Evolutionary conservation across 2,797 vertebrate genomes (phyloP).

Genomic region (Clarias fuscus): DNA sequence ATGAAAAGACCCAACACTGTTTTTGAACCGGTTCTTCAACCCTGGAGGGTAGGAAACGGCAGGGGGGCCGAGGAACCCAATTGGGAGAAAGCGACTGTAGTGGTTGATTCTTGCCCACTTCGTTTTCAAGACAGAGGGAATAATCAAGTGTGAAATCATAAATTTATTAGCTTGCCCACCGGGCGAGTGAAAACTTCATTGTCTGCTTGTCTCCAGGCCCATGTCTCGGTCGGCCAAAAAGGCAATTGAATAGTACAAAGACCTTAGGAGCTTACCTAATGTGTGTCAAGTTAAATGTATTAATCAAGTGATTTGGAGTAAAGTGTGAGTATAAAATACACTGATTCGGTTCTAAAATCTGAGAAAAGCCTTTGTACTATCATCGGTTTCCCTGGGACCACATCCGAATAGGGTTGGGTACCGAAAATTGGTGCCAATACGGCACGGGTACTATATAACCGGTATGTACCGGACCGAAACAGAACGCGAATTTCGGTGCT

Average conservation of each 20-base stretch:
- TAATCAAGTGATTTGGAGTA: background rate
- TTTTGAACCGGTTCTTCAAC: constrained; percentile 15
- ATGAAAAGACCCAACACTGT: constrained; percentile 22
- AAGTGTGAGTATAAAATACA: background rate
- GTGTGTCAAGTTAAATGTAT: background rate
- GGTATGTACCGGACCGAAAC: no score
- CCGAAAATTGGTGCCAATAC: no score
- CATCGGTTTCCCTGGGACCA: no score
- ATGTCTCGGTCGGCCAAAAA: background rate
- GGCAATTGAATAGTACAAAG: background rate
- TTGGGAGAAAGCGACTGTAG: background rate
- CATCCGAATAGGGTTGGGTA: background rate
- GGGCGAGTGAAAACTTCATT: background rate
- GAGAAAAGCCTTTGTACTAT: background rate
- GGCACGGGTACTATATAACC: no score
- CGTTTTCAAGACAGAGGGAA: background rate
- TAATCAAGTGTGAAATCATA: constrained; percentile 1
- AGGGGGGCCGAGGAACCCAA: background rate
- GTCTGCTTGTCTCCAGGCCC: background rate
- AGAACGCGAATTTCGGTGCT: no score
- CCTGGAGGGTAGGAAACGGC: background rate
- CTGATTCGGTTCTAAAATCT: background rate
- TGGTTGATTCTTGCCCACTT: background rate
- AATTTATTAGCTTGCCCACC: constrained; percentile 3
- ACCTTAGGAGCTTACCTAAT: background rate